Evolutionary conservation across 2,113 vertebrate genomes (phyloP), one percentile per base, ranked within the genome.

Genomic region (Salvelinus alpinus): DNA sequence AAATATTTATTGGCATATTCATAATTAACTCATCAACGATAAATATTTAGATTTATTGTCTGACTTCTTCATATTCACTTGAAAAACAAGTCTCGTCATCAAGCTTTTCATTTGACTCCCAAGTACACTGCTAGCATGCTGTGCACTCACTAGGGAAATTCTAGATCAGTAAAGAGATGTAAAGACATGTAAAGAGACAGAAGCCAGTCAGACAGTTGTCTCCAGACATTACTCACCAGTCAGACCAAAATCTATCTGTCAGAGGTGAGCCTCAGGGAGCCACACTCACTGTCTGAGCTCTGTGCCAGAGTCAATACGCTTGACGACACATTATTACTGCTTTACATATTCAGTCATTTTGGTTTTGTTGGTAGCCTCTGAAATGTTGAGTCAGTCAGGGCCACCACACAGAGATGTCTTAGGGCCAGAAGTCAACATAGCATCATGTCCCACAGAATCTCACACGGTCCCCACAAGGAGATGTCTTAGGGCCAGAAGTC

Each of bases 21-120:
- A 65, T 65, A 31, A 31, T 34, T 29, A 67, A 67, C 29, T 67
- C 6, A 38, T 3, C 66, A 20, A 68, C 29, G 8, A 65, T 27
- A 27, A 20, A 34, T n/a, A n/a, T 68, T 68, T 34, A 11, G 64
- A 66, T 66, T 66, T 66, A 68, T 68, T 68, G 8, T 34, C 16
- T 31, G 66, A 38, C 59, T 62, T 8, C 59, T 62, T 62, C 18
- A 13, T 54, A 54, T 5, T 54, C 51, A 18, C 51, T 54, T 14
- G 51, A 54, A 18, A 18, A 54, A 54, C 51, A 18, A 18, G 3
- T 18, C 16, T 13, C 4, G 0, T 54, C 4, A 54, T 54, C 51
- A 54, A 54, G 51, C 51, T 54, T 54, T 66, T 29, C 9, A 29
- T 29, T 31, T 29, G 25, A 31, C 4, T 18, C 22, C 1, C 27